phyloP scores from a whole-genome alignment of 2,797 vertebrate genomes.

The Muscicapa comitata region DNA sequence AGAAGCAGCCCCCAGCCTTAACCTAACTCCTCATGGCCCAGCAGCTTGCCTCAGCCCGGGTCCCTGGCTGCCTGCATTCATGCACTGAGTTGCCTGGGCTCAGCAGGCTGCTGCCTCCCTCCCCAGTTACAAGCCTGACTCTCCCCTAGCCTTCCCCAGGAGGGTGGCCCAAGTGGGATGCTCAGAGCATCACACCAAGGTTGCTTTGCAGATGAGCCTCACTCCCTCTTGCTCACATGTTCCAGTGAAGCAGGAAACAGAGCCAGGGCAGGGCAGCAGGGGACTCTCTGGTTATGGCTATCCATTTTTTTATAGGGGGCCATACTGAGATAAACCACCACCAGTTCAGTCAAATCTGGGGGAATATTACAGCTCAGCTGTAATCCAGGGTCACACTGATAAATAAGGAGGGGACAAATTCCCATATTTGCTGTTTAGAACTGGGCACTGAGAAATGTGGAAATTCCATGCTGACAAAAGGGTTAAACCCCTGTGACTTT shows the following conservation, averaged over 20 bases:
- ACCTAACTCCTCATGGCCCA: background rate
- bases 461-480: background rate
- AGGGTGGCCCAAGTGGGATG: background rate
- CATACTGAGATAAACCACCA: background rate
- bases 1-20: background rate
- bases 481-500: background rate
- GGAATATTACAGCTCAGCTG: background rate
- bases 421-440: background rate
- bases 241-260: background rate
- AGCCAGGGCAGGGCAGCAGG: background rate
- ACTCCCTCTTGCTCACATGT: rapidly evolving
- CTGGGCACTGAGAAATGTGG: background rate
- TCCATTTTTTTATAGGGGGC: background rate
- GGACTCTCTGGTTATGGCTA: background rate
- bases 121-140: background rate
- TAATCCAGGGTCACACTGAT: background rate
- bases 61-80: background rate
- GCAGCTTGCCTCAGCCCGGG: background rate
- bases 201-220: background rate
- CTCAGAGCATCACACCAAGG: background rate
- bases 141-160: background rate
- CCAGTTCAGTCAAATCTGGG: background rate
- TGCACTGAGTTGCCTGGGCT: background rate
- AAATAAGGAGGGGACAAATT: background rate
- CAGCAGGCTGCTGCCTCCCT: background rate